phyloP scores from a whole-genome alignment of 2,888 invertebrate species.

The Agrochola lota region DNA sequence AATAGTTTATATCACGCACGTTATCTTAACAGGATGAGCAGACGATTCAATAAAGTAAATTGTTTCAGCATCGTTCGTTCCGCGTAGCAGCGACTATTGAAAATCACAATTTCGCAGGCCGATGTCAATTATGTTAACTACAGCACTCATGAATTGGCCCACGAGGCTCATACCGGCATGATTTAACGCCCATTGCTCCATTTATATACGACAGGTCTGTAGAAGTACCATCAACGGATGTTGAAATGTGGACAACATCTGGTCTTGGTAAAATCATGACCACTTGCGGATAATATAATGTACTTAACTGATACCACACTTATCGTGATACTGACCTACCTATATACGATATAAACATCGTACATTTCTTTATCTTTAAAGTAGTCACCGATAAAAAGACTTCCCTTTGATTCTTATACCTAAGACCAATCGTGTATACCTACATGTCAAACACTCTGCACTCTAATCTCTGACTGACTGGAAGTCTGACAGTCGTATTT shows the following conservation, averaged over 20 bases:
- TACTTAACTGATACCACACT: conserved; percentile 34
- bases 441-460: background rate
- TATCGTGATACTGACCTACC: conserved; percentile 30
- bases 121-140: conserved; percentile 47
- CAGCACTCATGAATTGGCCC: conserved; percentile 38
- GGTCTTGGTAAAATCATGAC: conserved; percentile 35
- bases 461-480: background rate
- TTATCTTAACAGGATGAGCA: conserved; percentile 24
- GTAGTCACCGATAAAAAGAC: conserved; percentile 20
- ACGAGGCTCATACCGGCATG: conserved; percentile 7
- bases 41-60: conserved; percentile 5
- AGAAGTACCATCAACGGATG: conserved; percentile 34
- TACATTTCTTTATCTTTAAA: conserved; percentile 20
- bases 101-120: conserved; percentile 45
- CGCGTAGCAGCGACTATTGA: conserved; percentile 25
- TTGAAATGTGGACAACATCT: conserved; percentile 48
- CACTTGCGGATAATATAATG: conserved; percentile 25
- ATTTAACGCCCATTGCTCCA: conserved; percentile 43
- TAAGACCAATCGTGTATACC: background rate
- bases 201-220: conserved; percentile 24
- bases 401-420: conserved; percentile 6
- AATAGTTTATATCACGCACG: background rate
- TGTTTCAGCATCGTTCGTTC: conserved; percentile 12
- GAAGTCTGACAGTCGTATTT: background rate
- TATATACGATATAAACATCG: background rate